phyloP scores from a whole-genome alignment of 2,888 invertebrate species.

The Erynnis tages region DNA sequence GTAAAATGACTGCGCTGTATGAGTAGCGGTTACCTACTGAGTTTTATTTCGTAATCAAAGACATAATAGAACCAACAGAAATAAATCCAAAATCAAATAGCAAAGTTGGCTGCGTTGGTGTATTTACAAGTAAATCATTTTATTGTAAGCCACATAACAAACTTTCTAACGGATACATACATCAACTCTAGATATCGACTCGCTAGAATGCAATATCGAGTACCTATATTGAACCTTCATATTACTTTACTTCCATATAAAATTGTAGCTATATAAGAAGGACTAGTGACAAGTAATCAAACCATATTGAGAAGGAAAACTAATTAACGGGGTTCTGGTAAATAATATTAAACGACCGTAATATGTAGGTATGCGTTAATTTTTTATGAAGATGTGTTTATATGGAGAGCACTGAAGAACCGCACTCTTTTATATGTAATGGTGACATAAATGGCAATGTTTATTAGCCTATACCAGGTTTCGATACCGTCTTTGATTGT shows the following conservation, averaged over 20 bases:
- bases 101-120: too few species aligned
- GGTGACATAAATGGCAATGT: slow-evolving; percentile 14
- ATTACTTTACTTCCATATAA: slow-evolving; percentile 11
- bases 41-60: too few species aligned
- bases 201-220: not conserved
- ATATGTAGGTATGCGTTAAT: slow-evolving; percentile 19
- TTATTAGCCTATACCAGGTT: slow-evolving; percentile 7
- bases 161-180: not conserved
- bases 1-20: too few species aligned
- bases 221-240: slow-evolving; percentile 16
- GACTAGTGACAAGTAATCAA: slow-evolving; percentile 35
- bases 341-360: slow-evolving; percentile 32
- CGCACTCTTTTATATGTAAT: slow-evolving; percentile 13
- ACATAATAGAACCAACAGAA: too few species aligned
- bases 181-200: not conserved
- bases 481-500: slow-evolving; percentile 7
- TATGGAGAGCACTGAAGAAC: slow-evolving; percentile 18
- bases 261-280: slow-evolving; percentile 3
- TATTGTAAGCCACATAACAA: not conserved
- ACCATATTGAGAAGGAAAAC: slow-evolving; percentile 34
- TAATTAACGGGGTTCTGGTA: slow-evolving; percentile 40
- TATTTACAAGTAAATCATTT: too few species aligned
- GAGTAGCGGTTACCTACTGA: too few species aligned
- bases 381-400: slow-evolving; percentile 25
- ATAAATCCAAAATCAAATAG: too few species aligned